Percentiles rank a stretch among this genome's conserved stretches.
These are phyloP conservation scores for Seira ritae DNA, from an alignment of 2,888 invertebrate species.

Conservation along the genomic window DNA sequence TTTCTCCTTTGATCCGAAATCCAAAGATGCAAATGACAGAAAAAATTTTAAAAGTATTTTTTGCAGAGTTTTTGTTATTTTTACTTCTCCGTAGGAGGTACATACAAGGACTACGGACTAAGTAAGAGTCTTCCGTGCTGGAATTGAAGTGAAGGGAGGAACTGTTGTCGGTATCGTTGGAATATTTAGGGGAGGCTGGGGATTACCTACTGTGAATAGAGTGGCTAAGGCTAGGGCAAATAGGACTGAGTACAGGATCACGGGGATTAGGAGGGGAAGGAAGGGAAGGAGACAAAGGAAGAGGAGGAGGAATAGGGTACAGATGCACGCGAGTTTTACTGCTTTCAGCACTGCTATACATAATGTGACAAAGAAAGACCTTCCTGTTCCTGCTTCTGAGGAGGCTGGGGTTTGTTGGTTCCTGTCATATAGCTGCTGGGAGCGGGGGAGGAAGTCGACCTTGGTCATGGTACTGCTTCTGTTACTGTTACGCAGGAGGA, in stretches of 20 bases:
- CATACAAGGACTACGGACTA: not conserved
- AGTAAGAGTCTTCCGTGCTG: slow-evolving; percentile 18
- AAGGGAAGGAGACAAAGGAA: slow-evolving; percentile 34
- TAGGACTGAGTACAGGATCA: slow-evolving; percentile 30
- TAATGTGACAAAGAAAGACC: slow-evolving; percentile 33
- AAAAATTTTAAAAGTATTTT: not conserved
- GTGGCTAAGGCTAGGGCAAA: slow-evolving; percentile 34
- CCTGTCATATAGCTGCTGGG: not conserved
- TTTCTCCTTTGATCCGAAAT: too few species aligned
- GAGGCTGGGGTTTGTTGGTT: not conserved
- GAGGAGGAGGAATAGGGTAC: slow-evolving; percentile 31
- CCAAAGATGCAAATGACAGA: too few species aligned
- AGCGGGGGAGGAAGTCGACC: too few species aligned
- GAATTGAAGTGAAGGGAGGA: slow-evolving; percentile 47
- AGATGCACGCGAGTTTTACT: slow-evolving; percentile 49
- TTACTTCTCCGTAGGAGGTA: not conserved
- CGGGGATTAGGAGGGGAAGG: slow-evolving; percentile 42
- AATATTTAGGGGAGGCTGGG: not conserved
- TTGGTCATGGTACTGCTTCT: too few species aligned
- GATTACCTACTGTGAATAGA: not conserved
- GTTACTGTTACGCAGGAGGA: too few species aligned
- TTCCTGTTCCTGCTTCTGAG: slow-evolving; percentile 17
- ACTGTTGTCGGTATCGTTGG: slow-evolving; percentile 12
- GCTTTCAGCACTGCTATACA: slow-evolving; percentile 42
- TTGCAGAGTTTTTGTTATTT: not conserved